Percentiles rank a stretch among this genome's conserved stretches.
Evolutionary conservation across 2,888 invertebrate genomes (phyloP).

Genomic region (Pachliopta kotzebuea): DNA sequence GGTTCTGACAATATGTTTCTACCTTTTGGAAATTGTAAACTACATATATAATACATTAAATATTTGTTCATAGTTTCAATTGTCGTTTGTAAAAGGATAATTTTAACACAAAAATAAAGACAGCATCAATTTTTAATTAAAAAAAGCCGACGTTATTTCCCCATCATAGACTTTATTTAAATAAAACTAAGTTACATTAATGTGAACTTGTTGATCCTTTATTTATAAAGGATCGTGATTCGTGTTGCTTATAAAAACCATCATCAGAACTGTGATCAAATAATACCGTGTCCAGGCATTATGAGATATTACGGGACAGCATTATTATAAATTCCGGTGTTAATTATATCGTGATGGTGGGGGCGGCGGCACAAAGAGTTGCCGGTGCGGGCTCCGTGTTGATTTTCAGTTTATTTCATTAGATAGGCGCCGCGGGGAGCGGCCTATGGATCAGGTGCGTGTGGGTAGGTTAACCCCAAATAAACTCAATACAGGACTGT

Average conservation of each 20-base stretch:
- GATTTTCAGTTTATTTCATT: constrained; percentile 82
- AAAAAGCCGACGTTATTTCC: background rate
- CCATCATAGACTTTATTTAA: background rate
- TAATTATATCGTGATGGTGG: constrained; percentile 68
- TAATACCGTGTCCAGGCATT: constrained; percentile 60
- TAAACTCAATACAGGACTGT: background rate
- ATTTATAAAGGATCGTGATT: constrained; percentile 1
- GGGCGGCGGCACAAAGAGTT: constrained; percentile 43
- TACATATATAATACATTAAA: no score
- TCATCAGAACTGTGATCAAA: constrained; percentile 40
- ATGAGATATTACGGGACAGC: constrained; percentile 50
- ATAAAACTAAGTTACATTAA: background rate
- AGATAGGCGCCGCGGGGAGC: constrained; percentile 74
- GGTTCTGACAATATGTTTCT: no score
- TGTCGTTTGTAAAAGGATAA: no score
- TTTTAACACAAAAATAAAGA: background rate
- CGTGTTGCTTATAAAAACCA: constrained; percentile 37
- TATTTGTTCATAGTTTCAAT: no score
- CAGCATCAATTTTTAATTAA: background rate
- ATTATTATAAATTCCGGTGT: constrained; percentile 65
- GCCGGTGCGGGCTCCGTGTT: constrained; percentile 56
- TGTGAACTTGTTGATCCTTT: constrained; percentile 1
- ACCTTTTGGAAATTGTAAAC: no score
- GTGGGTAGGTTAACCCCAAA: constrained; percentile 44
- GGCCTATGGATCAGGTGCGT: constrained; percentile 46